Conservation (phyloP, 2,888 invertebrate genomes). For the Leptopilina myrica region DNA sequence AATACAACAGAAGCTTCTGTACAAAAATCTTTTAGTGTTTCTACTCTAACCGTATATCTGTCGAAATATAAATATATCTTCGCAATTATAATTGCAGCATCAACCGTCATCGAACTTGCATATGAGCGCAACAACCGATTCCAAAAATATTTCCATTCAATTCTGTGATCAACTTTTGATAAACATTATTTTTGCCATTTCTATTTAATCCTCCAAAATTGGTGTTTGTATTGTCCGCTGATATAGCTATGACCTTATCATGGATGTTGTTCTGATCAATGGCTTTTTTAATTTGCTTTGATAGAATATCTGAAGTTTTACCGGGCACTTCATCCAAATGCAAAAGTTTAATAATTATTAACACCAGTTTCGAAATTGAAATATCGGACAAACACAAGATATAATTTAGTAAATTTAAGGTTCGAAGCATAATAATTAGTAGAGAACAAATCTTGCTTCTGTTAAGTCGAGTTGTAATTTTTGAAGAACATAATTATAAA, state of each 20-base stretch:
- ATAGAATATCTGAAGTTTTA: conserved; percentile 10
- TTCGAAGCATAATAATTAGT: too few species aligned
- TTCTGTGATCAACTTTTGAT: conserved; percentile 47
- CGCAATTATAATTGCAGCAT: conserved; percentile 63
- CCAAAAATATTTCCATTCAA: conserved; percentile 56
- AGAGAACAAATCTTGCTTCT: too few species aligned
- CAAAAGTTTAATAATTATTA: conserved; percentile 43
- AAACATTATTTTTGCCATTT: conserved; percentile 54
- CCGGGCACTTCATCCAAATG: not conserved
- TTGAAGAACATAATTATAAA: too few species aligned
- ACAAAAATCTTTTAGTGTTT: conserved; percentile 67
- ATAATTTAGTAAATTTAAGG: conserved; percentile 31
- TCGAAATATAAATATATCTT: conserved; percentile 70
- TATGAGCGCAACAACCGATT: conserved; percentile 67
- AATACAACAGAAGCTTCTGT: conserved; percentile 62
- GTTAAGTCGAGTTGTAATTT: too few species aligned
- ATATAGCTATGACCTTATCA: conserved; percentile 39
- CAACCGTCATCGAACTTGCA: conserved; percentile 66
- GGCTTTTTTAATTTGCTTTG: not conserved
- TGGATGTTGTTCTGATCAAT: conserved; percentile 27
- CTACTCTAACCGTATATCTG: conserved; percentile 67
- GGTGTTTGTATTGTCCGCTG: conserved; percentile 53
- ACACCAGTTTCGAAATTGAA: conserved; percentile 32
- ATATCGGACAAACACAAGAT: conserved; percentile 39
- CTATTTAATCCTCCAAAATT: conserved; percentile 29